Base-by-base conservation (phyloP, 2,113 vertebrate species). In the Takifugu bimaculatus region DNA sequence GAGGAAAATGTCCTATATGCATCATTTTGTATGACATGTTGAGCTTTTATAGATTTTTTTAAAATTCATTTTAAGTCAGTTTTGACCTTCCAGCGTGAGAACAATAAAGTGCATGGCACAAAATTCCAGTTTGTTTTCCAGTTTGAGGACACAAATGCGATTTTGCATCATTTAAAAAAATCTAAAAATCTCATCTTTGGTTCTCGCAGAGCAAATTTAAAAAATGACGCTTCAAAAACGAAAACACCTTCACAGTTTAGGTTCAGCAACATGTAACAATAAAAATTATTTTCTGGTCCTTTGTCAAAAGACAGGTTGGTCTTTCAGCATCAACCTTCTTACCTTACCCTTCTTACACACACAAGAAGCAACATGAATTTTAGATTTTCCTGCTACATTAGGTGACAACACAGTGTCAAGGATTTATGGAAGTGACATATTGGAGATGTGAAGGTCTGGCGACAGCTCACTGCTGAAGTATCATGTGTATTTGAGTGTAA, bases 21-120 rank as follows among this genome's bases (percentile, higher is more conserved):
- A 96, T 97, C 93, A 94, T 97, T 96, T 96, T 96, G 94, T 98
- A 96, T 94, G 92, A 93, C 93, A 94, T 93, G 92, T 92, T 92
- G 92, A 94, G 94, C 93, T 95, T 96, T 94, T 94, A 93, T 94
- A 94, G 91, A 91, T 90, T 93, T 93, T 92, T 91, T 86, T 90
- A 92, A 56, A 91, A 91, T 91, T 90, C 88, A 91, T 92, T 51
- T 45, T 29, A 90, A 89, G 68, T 73, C 88, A 88, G 79, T 75
- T 76, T 82, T 91, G 91, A 90, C 89, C 88, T 87, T 83, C 86
- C 85, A 72, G 64, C 57, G 68, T 51, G 35, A 74, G 82, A 87
- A 91, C 85, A 90, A 68, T 87, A 84, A 91, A 88, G 90, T 85
- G 93, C 92, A 91, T 89, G 70, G 87, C 88, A 87, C 70, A 68